phyloP scores from a whole-genome alignment of 2,113 vertebrate genomes.

The Apteryx mantelli region DNA sequence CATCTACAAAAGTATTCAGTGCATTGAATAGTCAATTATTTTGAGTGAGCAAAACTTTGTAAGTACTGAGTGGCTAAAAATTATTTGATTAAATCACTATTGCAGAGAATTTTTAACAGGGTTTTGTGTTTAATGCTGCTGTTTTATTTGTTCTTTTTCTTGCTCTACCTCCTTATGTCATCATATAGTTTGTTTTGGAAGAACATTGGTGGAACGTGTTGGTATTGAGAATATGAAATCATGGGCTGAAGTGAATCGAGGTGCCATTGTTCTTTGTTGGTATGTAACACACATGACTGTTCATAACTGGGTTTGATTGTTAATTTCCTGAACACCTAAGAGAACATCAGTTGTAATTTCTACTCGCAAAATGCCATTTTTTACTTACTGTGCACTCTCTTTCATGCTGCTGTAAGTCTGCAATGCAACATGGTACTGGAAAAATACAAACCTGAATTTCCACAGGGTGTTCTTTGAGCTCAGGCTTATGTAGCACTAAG shows the following conservation, averaged over 20 bases:
- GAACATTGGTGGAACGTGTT: conserved; percentile 86
- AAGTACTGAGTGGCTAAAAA: neutral
- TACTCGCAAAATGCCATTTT: neutral
- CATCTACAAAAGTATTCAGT: neutral
- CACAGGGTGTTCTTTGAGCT: neutral
- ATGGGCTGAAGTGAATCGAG: conserved; percentile 91
- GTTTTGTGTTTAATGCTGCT: neutral
- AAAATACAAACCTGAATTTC: neutral
- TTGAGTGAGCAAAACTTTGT: neutral
- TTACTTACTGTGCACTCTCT: accelerated
- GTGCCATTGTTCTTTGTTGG: conserved; percentile 93
- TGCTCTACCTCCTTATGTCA: neutral
- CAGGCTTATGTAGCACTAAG: neutral
- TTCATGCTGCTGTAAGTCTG: neutral
- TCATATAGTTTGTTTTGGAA: conserved; percentile 87
- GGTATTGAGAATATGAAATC: conserved; percentile 85
- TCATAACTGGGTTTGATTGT: neutral
- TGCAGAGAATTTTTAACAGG: neutral
- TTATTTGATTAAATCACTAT: neutral
- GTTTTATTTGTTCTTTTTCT: neutral
- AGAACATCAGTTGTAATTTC: neutral
- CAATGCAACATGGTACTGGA: neutral
- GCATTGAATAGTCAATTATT: neutral
- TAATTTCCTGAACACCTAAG: neutral
- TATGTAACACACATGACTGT: conserved; percentile 58